Evolutionary conservation across 1,140 invertebrate species (phyloP).

Genomic region (Meloidogyne floridensis): DNA sequence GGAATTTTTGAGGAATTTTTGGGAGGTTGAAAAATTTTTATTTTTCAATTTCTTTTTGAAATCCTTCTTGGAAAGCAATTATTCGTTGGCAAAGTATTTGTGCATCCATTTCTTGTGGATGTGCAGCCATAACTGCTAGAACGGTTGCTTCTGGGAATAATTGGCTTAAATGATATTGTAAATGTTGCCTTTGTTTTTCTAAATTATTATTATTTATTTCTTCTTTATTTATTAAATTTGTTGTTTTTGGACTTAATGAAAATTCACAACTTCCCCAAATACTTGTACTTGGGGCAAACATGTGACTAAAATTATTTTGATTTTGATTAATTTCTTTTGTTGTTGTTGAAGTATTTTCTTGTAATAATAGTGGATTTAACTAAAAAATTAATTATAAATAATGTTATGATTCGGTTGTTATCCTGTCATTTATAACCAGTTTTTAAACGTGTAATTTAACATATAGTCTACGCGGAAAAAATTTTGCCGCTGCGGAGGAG

Average conservation of each 20-base stretch:
- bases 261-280: slow-evolving; percentile 35
- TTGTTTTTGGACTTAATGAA: slow-evolving; percentile 9
- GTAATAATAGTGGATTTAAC: too few species aligned
- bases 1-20: too few species aligned
- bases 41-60: slow-evolving; percentile 19
- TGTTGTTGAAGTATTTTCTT: too few species aligned
- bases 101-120: slow-evolving; percentile 55
- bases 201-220: neutral
- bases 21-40: too few species aligned
- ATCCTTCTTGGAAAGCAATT: slow-evolving; percentile 52
- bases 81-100: slow-evolving; percentile 58
- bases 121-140: slow-evolving; percentile 53
- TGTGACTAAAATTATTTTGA: neutral
- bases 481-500: too few species aligned
- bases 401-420: too few species aligned
- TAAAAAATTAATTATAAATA: too few species aligned
- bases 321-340: neutral
- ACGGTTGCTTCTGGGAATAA: slow-evolving; percentile 51
- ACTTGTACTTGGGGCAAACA: neutral
- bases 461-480: too few species aligned
- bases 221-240: neutral
- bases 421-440: too few species aligned
- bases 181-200: slow-evolving; percentile 35
- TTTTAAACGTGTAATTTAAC: too few species aligned
- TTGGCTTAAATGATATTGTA: slow-evolving; percentile 55